Base-by-base conservation (phyloP, 1,140 invertebrate genomes). In the Glossosoma conforme region DNA sequence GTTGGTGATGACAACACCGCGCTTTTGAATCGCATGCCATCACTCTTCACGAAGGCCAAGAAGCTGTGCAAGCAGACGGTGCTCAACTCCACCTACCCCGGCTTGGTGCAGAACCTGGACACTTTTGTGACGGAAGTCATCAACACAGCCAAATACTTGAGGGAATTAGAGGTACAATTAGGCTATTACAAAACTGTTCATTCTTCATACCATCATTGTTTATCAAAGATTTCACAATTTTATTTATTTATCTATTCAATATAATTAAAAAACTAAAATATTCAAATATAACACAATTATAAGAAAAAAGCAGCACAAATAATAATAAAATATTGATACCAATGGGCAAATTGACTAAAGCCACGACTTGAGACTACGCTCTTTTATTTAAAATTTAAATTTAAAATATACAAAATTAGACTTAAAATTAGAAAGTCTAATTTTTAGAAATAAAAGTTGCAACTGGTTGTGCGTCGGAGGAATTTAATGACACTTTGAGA, bases 1-100 rank as follows among this genome's bases (percentile, higher is more conserved):
- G 5, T 21, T 1, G 15, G 67, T n/a, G n/a, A n/a, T n/a, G n/a
- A 68, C 11, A 61, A 56, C 1, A 64, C 24, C 3, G 24, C 64
- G 22, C 58, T 72, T 1, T 54, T 74, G 9, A 60, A 65, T 0
- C 71, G 69, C 45, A 58, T 69, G 14, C 57, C 65, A 0, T 66
- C 43, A 35, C 49, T 73, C 14, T 74, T 81, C 32, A 65, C 59
- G 2, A 87, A 83, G 59, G 76, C 85, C 0, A 78, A 76, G 38
- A 70, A 76, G 14, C 61, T 87, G 1, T 85, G 83, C 15, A 81
- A 81, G 54, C 69, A 83, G 38, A 78, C 77, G 0, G 70, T 87
- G 3, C 53, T 63, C 0, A 69, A 75, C 14, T 74, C 73, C 8
- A 63, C 66, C 1, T 87, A 86, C 62, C 75, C 78, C 0, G 61